Percentiles rank a stretch among this genome's conserved stretches.
phyloP scores from a whole-genome alignment of 2,113 vertebrate species.

The Regulus satrapa region DNA sequence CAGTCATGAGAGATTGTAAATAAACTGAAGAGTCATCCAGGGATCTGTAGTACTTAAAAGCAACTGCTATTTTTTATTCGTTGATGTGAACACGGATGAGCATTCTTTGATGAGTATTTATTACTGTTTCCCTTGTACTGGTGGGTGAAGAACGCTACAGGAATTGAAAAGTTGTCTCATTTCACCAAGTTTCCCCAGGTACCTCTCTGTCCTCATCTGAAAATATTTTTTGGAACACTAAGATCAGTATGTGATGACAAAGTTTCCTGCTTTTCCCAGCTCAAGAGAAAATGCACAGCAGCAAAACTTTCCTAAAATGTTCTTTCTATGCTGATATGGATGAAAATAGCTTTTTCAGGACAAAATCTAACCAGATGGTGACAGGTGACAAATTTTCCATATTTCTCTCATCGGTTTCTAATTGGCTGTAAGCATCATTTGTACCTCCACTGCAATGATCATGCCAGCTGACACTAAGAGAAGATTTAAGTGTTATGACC shows the following conservation, averaged over 20 bases:
- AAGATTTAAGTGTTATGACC: neutral
- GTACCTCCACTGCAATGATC: neutral
- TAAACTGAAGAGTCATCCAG: neutral
- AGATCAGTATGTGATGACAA: neutral
- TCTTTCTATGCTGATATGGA: neutral
- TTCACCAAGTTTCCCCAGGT: neutral
- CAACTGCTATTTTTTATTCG: neutral
- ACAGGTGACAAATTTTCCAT: neutral
- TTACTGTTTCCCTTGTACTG: neutral
- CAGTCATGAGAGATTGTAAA: neutral
- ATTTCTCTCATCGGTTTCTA: neutral
- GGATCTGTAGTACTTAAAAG: neutral
- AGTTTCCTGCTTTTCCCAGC: neutral
- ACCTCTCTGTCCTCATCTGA: neutral
- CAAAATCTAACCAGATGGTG: neutral
- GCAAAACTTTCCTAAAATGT: neutral
- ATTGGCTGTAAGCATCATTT: neutral
- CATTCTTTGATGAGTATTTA: slow-evolving; percentile 21
- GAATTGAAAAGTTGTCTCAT: neutral
- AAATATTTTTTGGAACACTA: neutral
- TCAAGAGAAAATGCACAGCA: neutral
- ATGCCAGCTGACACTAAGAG: neutral
- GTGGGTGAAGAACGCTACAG: neutral
- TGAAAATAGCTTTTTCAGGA: neutral
- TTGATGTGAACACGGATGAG: neutral